Percentiles rank a stretch among this genome's conserved stretches.
Evolutionary conservation across 2,888 invertebrate genomes (phyloP).

Genomic region (Volucella bombylans): DNA sequence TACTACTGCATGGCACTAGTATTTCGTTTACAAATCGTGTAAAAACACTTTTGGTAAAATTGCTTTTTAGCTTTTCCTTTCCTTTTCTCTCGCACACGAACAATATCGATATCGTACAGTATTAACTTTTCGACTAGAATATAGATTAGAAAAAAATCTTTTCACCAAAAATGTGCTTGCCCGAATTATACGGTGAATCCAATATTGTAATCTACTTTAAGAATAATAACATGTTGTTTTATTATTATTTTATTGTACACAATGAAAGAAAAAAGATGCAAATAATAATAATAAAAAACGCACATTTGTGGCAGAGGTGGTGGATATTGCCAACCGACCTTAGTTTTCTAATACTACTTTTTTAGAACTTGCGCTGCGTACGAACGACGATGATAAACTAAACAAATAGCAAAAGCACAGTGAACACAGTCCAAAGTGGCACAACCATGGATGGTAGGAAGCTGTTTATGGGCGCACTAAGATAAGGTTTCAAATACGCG

Average conservation of each 20-base stretch:
- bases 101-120: background rate
- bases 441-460: slow-evolving; percentile 32
- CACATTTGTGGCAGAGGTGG: slow-evolving; percentile 70
- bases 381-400: slow-evolving; percentile 79
- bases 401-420: slow-evolving; percentile 73
- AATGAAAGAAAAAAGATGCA: slow-evolving; percentile 6
- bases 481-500: slow-evolving; percentile 66
- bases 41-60: slow-evolving; percentile 52
- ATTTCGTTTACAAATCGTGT: slow-evolving; percentile 60
- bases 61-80: slow-evolving; percentile 39
- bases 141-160: slow-evolving; percentile 43
- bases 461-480: slow-evolving; percentile 43
- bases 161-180: slow-evolving; percentile 18
- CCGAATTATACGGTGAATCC: slow-evolving; percentile 1
- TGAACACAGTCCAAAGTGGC: slow-evolving; percentile 31
- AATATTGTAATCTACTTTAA: slow-evolving; percentile 20
- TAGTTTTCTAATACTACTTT: slow-evolving; percentile 60
- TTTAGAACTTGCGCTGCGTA: slow-evolving; percentile 75
- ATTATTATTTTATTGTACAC: slow-evolving; percentile 10
- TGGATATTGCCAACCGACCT: slow-evolving; percentile 71
- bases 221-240: background rate
- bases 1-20: slow-evolving; percentile 64
- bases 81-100: slow-evolving; percentile 43
- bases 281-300: slow-evolving; percentile 53
- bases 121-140: slow-evolving; percentile 54